Evolutionary conservation across 2,888 invertebrate species (phyloP).

Genomic region (Amblyjoppa proteus): DNA sequence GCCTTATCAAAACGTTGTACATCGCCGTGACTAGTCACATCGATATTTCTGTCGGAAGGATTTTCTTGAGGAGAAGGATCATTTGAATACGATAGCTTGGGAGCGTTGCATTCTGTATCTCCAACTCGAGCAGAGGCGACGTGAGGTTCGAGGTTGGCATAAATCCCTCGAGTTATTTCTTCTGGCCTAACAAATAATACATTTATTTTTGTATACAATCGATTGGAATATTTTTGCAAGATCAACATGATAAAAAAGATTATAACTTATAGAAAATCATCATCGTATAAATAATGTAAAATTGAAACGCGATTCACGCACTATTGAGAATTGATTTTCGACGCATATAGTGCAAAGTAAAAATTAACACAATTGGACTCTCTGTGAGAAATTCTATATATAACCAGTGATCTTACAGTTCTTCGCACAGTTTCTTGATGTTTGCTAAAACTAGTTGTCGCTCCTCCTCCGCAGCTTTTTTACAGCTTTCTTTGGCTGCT

Average conservation of each 20-base stretch:
- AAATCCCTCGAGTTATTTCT: conserved; percentile 30
- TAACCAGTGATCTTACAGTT: conserved; percentile 58
- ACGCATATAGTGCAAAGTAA: background rate
- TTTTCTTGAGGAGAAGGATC: background rate
- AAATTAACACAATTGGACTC: background rate
- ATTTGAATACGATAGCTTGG: background rate
- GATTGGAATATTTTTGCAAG: background rate
- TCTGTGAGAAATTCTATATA: background rate
- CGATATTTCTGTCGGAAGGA: background rate
- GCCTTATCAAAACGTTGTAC: conserved; percentile 47
- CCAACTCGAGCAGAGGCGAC: too few species aligned
- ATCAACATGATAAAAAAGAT: background rate
- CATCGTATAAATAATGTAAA: background rate
- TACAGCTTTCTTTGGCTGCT: background rate
- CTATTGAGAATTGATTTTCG: background rate
- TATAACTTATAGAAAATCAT: background rate
- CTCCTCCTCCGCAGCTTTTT: conserved; percentile 54
- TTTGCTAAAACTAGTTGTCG: conserved; percentile 54
- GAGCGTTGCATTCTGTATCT: conserved; percentile 8
- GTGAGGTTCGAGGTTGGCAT: background rate
- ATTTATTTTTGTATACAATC: conserved; percentile 1
- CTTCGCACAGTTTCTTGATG: conserved; percentile 55
- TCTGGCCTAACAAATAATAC: conserved; percentile 10
- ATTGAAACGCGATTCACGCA: background rate
- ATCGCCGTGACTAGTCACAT: background rate